These are phyloP conservation scores for Trematomus loennbergii DNA, from an alignment of 2,113 vertebrate genomes.

Conservation along the genomic window DNA sequence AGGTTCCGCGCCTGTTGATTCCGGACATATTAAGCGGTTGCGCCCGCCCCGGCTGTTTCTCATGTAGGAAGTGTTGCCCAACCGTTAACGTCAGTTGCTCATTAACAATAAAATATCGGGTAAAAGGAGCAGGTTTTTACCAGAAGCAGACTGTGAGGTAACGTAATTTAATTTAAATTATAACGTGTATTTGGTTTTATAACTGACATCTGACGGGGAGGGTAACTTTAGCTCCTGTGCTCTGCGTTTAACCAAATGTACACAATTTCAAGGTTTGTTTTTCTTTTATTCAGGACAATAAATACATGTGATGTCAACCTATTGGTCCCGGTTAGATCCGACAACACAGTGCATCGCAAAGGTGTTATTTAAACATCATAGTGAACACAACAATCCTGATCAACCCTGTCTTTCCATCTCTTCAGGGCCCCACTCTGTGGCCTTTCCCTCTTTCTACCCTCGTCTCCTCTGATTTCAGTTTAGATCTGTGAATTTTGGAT, in stretches of 20 bases:
- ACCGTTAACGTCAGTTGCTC: background rate
- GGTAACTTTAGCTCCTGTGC: conserved; percentile 26
- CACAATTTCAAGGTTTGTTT: background rate
- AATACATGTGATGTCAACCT: background rate
- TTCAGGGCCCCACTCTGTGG: background rate
- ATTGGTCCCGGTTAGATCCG: background rate
- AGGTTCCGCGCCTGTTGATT: conserved; percentile 25
- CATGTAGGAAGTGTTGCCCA: conserved; percentile 14
- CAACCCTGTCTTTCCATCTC: background rate
- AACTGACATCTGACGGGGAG: background rate
- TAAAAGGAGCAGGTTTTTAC: background rate
- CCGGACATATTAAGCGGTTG: conserved; percentile 59
- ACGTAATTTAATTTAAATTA: background rate
- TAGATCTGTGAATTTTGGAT: background rate
- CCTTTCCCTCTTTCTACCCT: background rate
- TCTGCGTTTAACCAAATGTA: background rate
- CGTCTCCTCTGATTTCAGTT: no score
- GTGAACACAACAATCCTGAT: background rate
- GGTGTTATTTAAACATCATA: background rate
- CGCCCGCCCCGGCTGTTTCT: conserved; percentile 18
- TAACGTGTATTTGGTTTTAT: background rate
- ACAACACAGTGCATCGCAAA: no score
- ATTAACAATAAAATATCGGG: background rate
- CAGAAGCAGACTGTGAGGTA: conserved; percentile 42
- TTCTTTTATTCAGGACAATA: background rate